Evolutionary conservation across 2,888 invertebrate genomes (phyloP).

Genomic region (Stegana nigrithorax): DNA sequence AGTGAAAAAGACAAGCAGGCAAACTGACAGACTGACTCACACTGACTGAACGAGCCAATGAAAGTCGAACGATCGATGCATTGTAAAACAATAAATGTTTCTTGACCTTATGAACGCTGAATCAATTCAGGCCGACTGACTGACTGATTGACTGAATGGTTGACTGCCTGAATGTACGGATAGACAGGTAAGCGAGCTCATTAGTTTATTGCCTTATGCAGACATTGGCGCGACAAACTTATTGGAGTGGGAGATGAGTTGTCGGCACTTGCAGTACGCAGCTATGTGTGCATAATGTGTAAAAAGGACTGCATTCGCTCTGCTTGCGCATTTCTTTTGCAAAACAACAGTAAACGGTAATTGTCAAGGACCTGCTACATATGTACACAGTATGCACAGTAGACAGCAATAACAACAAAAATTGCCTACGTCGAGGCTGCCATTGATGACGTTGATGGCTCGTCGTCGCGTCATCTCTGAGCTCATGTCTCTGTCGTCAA

Average conservation of each 20-base stretch:
- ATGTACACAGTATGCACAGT: not conserved
- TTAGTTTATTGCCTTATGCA: constrained; percentile 2
- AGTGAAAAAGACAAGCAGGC: not conserved
- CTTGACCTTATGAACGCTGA: too few relatives aligned
- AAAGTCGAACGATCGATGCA: not conserved
- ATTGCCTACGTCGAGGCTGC: not conserved
- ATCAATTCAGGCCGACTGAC: too few relatives aligned
- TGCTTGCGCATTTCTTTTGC: not conserved
- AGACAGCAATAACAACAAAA: not conserved
- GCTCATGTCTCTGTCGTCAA: too few relatives aligned
- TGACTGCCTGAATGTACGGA: constrained; percentile 10
- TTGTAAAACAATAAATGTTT: constrained; percentile 14
- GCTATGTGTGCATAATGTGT: too few relatives aligned
- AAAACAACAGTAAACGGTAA: too few relatives aligned
- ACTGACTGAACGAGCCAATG: not conserved
- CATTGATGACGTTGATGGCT: not conserved
- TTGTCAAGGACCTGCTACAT: not conserved
- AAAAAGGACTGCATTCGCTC: not conserved
- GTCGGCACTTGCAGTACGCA: too few relatives aligned
- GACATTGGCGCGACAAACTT: constrained; percentile 21
- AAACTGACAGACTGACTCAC: not conserved
- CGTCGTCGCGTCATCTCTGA: too few relatives aligned
- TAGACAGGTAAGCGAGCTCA: not conserved
- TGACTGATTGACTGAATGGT: constrained; percentile 26
- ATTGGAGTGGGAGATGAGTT: constrained; percentile 9